phyloP scores from a whole-genome alignment of 2,113 vertebrate species.

The Otolemur garnettii region DNA sequence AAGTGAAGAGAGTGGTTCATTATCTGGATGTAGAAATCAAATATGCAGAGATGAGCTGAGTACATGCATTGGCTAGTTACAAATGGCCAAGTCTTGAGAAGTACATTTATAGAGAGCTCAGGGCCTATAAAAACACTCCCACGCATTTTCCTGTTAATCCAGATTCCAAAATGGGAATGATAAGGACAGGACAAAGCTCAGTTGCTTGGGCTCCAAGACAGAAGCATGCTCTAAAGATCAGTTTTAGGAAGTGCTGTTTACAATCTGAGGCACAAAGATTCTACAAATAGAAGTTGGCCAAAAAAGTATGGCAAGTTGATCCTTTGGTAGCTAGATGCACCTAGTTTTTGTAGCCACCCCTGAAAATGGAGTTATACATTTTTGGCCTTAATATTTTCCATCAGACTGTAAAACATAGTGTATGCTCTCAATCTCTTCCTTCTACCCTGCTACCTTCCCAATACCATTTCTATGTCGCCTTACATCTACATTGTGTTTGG shows the following conservation, averaged over 20 bases:
- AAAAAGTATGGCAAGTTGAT: conserved; percentile 23
- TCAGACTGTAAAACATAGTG: background rate
- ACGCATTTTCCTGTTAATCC: background rate
- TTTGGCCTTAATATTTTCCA: conserved; percentile 35
- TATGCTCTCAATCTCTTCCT: background rate
- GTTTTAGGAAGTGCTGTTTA: conserved; percentile 51
- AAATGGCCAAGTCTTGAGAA: conserved; percentile 30
- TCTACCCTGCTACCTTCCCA: background rate
- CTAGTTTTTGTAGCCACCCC: background rate
- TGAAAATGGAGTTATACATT: conserved; percentile 52
- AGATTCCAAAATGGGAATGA: background rate
- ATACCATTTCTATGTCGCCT: too few species aligned
- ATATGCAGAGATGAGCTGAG: conserved; percentile 32
- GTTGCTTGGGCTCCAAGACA: background rate
- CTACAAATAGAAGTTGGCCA: background rate
- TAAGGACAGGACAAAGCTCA: conserved; percentile 44
- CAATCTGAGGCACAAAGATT: background rate
- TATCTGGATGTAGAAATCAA: conserved; percentile 66
- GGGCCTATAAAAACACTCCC: conserved; percentile 52
- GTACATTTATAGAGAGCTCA: background rate
- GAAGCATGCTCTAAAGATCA: conserved; percentile 35
- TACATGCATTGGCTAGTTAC: background rate
- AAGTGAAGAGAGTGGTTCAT: conserved; percentile 38
- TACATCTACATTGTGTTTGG: too few species aligned
- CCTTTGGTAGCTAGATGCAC: background rate